These are phyloP conservation scores for Lytechinus pictus DNA, from an alignment of 35 echinoderm and acorn worm species.

Conservation along the genomic window DNA sequence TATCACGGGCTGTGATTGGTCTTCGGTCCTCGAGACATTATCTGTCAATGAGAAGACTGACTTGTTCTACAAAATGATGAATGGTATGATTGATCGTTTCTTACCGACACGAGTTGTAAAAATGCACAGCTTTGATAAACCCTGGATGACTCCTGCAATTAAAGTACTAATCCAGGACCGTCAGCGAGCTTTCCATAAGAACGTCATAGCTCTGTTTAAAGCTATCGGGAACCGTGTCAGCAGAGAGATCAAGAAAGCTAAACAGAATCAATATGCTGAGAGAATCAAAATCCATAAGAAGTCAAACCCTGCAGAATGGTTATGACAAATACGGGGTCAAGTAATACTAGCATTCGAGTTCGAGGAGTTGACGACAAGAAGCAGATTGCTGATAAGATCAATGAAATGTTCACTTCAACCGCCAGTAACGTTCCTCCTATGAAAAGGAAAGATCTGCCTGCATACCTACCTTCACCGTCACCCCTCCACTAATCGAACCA, in stretches of 20 bases:
- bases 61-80: conserved; percentile 32
- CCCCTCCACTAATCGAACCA: too few species aligned
- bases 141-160: conserved; percentile 38
- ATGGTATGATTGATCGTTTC: not conserved
- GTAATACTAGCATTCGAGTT: not conserved
- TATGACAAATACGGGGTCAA: conserved; percentile 44
- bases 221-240: conserved; percentile 33
- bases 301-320: conserved; percentile 63
- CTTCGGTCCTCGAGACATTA: not conserved
- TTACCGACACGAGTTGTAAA: not conserved
- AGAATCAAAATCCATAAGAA: conserved; percentile 58
- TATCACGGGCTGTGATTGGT: conserved; percentile 39
- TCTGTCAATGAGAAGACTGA: not conserved
- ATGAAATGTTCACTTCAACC: conserved; percentile 28
- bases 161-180: not conserved
- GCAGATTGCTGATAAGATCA: conserved; percentile 55
- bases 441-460: too few species aligned
- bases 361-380: conserved; percentile 39
- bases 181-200: not conserved
- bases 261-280: conserved; percentile 35
- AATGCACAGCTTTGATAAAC: conserved; percentile 14
- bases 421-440: not conserved
- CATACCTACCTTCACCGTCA: too few species aligned
- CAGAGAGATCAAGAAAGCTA: not conserved
- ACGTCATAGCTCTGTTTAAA: not conserved